phyloP scores from a whole-genome alignment of 2,888 invertebrate species.

The Eristalis tenax region DNA sequence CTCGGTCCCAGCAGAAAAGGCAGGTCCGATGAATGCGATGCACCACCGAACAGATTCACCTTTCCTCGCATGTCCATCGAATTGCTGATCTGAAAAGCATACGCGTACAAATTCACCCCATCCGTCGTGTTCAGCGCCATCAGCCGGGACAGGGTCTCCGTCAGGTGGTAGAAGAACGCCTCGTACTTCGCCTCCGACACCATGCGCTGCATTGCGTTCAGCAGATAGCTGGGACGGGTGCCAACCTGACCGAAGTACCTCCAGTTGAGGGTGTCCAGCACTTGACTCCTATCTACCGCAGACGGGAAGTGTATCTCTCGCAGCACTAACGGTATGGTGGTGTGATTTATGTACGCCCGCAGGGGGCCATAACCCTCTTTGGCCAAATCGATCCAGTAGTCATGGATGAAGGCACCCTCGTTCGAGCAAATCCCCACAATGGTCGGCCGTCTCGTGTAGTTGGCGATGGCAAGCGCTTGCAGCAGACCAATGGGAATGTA shows the following conservation, averaged over 20 bases:
- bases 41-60: constrained; percentile 82
- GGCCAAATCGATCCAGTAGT: constrained; percentile 84
- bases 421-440: constrained; percentile 87
- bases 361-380: constrained; percentile 83
- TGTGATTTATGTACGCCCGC: constrained; percentile 83
- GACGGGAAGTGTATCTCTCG: constrained; percentile 80
- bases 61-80: constrained; percentile 81
- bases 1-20: constrained; percentile 86
- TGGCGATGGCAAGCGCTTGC: constrained; percentile 82
- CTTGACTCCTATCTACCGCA: constrained; percentile 70
- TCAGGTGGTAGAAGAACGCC: constrained; percentile 78
- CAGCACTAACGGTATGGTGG: constrained; percentile 84
- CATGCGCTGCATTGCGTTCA: constrained; percentile 79
- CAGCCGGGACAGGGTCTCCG: constrained; percentile 74
- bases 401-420: constrained; percentile 85
- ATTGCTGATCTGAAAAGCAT: constrained; percentile 79
- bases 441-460: constrained; percentile 84
- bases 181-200: constrained; percentile 79
- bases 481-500: constrained; percentile 80
- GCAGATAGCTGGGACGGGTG: constrained; percentile 74
- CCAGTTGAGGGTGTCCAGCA: constrained; percentile 78
- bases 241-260: constrained; percentile 77
- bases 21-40: constrained; percentile 86
- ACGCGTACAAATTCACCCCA: constrained; percentile 75
- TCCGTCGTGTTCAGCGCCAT: constrained; percentile 51